These are phyloP conservation scores for Onychomys leucogaster DNA, from an alignment of 2,797 vertebrate genomes.

Conservation along the genomic window DNA sequence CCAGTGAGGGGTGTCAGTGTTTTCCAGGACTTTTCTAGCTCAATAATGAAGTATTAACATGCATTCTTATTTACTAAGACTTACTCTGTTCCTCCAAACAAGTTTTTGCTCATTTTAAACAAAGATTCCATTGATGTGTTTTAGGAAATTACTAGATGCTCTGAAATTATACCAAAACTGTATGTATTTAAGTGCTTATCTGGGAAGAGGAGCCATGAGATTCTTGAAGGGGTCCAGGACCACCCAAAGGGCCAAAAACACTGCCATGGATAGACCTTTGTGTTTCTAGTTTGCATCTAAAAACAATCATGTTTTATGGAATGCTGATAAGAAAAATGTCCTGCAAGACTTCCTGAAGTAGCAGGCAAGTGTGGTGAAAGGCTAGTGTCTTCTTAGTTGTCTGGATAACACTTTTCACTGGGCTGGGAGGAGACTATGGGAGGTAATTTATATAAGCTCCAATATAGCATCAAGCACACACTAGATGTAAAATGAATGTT, in stretches of 20 bases:
- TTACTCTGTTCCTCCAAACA: slow-evolving; percentile 66
- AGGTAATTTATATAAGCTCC: slow-evolving; percentile 50
- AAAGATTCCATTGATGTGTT: slow-evolving; percentile 64
- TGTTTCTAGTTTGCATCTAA: slow-evolving; percentile 36
- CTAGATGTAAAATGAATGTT: slow-evolving; percentile 26
- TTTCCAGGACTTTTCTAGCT: slow-evolving; percentile 57
- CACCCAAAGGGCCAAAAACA: slow-evolving; percentile 58
- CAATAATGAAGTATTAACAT: slow-evolving; percentile 68
- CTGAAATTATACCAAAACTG: slow-evolving; percentile 63
- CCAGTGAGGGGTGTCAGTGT: slow-evolving; percentile 41
- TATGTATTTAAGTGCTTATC: slow-evolving; percentile 53
- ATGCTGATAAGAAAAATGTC: slow-evolving; percentile 33
- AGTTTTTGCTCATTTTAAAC: slow-evolving; percentile 68
- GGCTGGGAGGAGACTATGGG: slow-evolving; percentile 14
- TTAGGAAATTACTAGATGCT: slow-evolving; percentile 57
- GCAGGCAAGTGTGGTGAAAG: slow-evolving; percentile 36
- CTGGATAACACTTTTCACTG: slow-evolving; percentile 49
- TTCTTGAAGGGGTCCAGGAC: slow-evolving; percentile 44
- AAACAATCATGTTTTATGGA: slow-evolving; percentile 20
- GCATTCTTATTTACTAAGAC: slow-evolving; percentile 66
- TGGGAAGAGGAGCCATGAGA: slow-evolving; percentile 39
- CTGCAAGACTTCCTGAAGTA: slow-evolving; percentile 23
- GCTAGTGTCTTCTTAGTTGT: slow-evolving; percentile 26
- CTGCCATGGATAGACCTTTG: slow-evolving; percentile 42
- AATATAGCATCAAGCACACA: background rate